Conservation (phyloP, 2,888 invertebrate genomes). For the Galerucella calmariensis region DNA sequence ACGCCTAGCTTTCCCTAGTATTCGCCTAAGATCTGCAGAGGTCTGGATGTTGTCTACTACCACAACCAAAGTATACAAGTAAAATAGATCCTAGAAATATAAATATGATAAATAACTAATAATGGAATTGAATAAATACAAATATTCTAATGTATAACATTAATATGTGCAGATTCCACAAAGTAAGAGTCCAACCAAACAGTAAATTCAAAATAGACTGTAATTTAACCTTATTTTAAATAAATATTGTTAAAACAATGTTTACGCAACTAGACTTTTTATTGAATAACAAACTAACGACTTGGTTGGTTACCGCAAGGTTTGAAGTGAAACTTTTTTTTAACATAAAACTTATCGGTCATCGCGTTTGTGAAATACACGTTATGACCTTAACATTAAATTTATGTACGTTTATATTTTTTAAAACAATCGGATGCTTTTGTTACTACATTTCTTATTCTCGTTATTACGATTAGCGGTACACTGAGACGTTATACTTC, state of each 20-base stretch:
- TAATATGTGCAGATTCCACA: no score
- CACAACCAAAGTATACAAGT: no score
- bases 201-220: no score
- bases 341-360: slow-evolving; percentile 5
- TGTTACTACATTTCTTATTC: neutral
- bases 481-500: neutral
- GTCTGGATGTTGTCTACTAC: no score
- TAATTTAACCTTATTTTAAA: no score
- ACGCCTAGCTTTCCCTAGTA: no score
- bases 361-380: neutral
- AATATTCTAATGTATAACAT: no score
- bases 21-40: no score
- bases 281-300: slow-evolving; percentile 1
- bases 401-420: neutral
- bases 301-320: neutral
- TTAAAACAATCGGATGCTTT: neutral
- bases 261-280: slow-evolving; percentile 2
- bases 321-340: slow-evolving; percentile 8
- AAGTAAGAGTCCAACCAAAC: no score
- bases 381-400: slow-evolving; percentile 9
- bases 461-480: slow-evolving; percentile 5
- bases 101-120: neutral
- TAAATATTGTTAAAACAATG: neutral
- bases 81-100: no score
- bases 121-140: no score